These are phyloP conservation scores for Carabus problematicus DNA, from an alignment of 2,888 invertebrate genomes.

Conservation along the genomic window DNA sequence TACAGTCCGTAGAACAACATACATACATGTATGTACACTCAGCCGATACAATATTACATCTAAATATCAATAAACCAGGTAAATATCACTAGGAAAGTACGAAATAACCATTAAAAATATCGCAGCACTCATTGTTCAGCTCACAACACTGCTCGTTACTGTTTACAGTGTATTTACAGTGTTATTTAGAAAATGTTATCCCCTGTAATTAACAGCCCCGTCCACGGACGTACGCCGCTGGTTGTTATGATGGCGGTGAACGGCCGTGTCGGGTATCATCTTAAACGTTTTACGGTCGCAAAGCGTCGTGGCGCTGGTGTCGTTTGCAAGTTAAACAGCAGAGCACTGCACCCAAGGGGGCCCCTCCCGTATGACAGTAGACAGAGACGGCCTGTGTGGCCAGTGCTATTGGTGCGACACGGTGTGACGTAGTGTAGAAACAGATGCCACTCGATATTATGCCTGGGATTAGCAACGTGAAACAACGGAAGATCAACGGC, in stretches of 20 bases:
- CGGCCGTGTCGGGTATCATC: conserved; percentile 9
- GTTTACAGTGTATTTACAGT: too few relatives aligned
- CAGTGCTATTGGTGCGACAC: not conserved
- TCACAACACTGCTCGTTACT: too few relatives aligned
- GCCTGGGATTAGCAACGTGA: conserved; percentile 26
- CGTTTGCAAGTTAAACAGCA: conserved; percentile 36
- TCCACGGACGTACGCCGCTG: conserved; percentile 1
- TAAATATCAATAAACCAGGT: too few relatives aligned
- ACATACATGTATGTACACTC: too few relatives aligned
- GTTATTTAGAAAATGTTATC: not conserved
- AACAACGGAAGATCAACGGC: not conserved
- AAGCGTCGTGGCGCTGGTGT: conserved; percentile 22
- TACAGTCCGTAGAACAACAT: too few relatives aligned
- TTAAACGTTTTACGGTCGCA: conserved; percentile 32
- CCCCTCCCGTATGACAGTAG: not conserved
- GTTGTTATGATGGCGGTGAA: not conserved
- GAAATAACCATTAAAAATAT: too few relatives aligned
- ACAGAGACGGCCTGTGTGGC: not conserved
- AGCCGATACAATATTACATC: too few relatives aligned
- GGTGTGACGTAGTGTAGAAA: not conserved
- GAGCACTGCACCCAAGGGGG: conserved; percentile 16
- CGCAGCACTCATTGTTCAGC: too few relatives aligned
- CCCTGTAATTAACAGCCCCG: not conserved
- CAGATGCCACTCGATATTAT: conserved; percentile 28
- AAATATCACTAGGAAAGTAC: too few relatives aligned